A percentile compares a stretch with the other conserved stretches of the same genome.
phyloP scores from a whole-genome alignment of 2,888 invertebrate genomes.

The Drosophila monieri region DNA sequence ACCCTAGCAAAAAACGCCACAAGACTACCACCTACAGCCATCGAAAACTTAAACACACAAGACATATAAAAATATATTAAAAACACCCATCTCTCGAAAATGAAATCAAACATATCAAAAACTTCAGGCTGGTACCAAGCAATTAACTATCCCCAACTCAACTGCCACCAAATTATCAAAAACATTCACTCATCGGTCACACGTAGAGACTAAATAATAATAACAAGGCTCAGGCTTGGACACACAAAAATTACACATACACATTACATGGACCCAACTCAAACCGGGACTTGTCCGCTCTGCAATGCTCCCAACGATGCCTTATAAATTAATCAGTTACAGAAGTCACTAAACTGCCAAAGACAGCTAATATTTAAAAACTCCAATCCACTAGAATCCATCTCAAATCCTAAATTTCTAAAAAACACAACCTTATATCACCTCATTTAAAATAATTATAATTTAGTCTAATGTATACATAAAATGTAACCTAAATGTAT shows the following conservation, averaged over 20 bases:
- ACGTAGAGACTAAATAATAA: not conserved
- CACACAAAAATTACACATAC: not conserved
- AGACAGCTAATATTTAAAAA: not conserved
- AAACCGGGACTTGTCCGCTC: not conserved
- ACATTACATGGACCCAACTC: not conserved
- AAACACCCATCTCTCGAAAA: too few species aligned
- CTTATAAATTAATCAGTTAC: constrained; percentile 2
- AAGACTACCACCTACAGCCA: too few species aligned
- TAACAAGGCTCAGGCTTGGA: constrained; percentile 1
- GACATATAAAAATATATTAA: too few species aligned
- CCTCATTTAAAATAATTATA: too few species aligned
- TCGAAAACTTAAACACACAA: too few species aligned
- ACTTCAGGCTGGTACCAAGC: too few species aligned
- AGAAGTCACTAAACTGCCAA: constrained; percentile 1
- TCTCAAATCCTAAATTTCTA: constrained; percentile 1
- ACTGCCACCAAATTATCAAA: not conserved
- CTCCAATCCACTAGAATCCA: not conserved
- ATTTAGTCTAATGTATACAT: too few species aligned
- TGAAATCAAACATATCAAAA: too few species aligned
- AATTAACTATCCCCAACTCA: not conserved
- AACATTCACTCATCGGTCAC: not conserved
- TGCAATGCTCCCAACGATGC: not conserved
- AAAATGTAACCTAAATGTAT: too few species aligned
- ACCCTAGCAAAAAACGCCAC: too few species aligned
- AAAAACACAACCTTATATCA: not conserved